Conservation (phyloP, 30 jellyfish, hydroid and myxozoan species). For the Mastigias papua region DNA sequence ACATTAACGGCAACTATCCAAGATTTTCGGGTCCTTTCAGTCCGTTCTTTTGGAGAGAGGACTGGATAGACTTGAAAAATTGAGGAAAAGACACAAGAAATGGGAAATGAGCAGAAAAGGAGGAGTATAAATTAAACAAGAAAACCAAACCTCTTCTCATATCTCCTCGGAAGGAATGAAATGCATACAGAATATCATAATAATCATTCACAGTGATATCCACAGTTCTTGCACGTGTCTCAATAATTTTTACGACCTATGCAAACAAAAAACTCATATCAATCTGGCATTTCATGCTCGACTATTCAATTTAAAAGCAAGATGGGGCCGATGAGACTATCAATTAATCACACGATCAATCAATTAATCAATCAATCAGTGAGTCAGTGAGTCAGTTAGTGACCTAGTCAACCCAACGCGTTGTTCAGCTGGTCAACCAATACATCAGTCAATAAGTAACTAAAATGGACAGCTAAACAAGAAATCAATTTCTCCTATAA, state of each 20-base stretch:
- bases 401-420: background rate
- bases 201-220: constrained; percentile 88
- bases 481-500: no score
- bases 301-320: no score
- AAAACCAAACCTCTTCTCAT: constrained; percentile 76
- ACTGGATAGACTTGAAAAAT: background rate
- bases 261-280: background rate
- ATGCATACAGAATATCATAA: constrained; percentile 90
- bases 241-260: constrained; percentile 88
- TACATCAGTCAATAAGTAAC: background rate
- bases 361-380: background rate
- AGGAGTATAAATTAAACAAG: background rate
- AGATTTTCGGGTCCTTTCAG: no score
- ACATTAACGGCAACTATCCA: no score
- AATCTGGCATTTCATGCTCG: no score
- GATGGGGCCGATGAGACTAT: no score
- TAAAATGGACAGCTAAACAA: background rate
- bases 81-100: background rate
- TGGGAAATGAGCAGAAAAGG: background rate
- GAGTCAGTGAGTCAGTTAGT: background rate
- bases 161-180: constrained; percentile 79
- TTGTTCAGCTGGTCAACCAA: background rate
- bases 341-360: background rate
- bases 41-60: no score
- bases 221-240: constrained; percentile 92